phyloP scores from a whole-genome alignment of 2,888 invertebrate genomes.

The Morpho deidamia region DNA sequence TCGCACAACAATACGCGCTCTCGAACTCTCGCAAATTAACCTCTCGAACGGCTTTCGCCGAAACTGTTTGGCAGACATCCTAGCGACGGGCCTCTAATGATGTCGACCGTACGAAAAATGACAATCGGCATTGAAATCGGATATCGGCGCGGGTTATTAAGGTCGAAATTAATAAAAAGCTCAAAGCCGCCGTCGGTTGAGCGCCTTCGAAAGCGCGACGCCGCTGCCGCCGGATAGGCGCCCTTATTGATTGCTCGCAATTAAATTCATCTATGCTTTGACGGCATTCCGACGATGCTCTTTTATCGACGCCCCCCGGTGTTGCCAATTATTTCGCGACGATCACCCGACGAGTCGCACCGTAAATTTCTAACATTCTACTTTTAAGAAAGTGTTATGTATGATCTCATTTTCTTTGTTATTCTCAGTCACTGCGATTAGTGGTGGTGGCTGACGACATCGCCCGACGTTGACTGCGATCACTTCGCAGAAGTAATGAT shows the following conservation, averaged over 20 bases:
- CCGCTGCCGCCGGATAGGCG: conserved; percentile 40
- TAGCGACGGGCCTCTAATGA: conserved; percentile 2
- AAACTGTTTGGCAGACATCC: background rate
- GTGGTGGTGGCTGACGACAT: too few species aligned
- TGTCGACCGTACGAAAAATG: conserved; percentile 16
- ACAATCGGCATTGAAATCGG: conserved; percentile 21
- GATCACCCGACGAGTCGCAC: conserved; percentile 2
- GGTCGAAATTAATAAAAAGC: conserved; percentile 63
- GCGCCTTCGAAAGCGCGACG: conserved; percentile 44
- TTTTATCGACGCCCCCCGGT: conserved; percentile 18
- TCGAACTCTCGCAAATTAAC: background rate
- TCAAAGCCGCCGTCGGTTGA: conserved; percentile 39
- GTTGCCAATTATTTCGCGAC: conserved; percentile 2
- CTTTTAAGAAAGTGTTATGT: too few species aligned
- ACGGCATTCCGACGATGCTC: conserved; percentile 33
- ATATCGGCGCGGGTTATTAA: conserved; percentile 35
- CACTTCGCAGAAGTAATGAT: too few species aligned
- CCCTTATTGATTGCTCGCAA: conserved; percentile 51
- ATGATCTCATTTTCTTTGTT: too few species aligned
- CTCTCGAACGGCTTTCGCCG: background rate
- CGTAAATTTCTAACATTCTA: too few species aligned
- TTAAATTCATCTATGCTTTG: conserved; percentile 59
- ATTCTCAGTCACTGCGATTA: too few species aligned
- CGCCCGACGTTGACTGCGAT: too few species aligned
- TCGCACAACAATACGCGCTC: background rate